These are phyloP conservation scores for Alligator mississippiensis DNA, from an alignment of 2,113 vertebrate genomes.

Conservation along the genomic window DNA sequence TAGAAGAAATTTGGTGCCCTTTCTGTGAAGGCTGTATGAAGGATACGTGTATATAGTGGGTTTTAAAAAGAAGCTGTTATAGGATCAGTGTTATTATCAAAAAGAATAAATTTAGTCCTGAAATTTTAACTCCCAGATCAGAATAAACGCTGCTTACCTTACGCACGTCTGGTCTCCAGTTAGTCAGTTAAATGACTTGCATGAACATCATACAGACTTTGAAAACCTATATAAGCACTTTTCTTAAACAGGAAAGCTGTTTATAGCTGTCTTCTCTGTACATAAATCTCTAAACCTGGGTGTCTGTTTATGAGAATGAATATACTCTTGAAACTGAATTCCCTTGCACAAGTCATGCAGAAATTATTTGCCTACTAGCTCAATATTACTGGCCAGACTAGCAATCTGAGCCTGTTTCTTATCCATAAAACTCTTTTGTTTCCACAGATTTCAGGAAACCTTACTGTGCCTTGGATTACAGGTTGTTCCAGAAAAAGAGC, in stretches of 20 bases:
- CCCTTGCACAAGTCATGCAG: background rate
- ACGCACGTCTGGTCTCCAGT: background rate
- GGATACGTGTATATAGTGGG: background rate
- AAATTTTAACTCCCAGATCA: background rate
- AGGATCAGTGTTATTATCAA: background rate
- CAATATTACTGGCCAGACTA: background rate
- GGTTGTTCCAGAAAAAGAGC: slow-evolving; percentile 98
- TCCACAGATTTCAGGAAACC: slow-evolving; percentile 89
- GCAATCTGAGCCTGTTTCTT: slow-evolving; percentile 42
- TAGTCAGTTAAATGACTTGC: background rate
- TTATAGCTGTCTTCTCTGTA: too few species aligned
- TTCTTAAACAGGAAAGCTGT: background rate
- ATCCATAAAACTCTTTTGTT: slow-evolving; percentile 60
- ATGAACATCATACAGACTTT: background rate
- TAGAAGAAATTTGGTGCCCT: background rate
- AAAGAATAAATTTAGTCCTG: background rate
- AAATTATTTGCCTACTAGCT: background rate
- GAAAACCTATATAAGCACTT: background rate
- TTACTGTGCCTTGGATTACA: slow-evolving; percentile 94
- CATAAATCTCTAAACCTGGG: too few species aligned
- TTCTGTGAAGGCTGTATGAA: background rate
- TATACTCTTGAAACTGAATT: background rate
- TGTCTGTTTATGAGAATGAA: background rate
- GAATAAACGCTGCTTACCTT: background rate
- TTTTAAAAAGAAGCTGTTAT: background rate